Percentiles rank a stretch among this genome's conserved stretches.
Evolutionary conservation across 2,113 vertebrate genomes (phyloP).

Genomic region (Nannobrachium achirus): DNA sequence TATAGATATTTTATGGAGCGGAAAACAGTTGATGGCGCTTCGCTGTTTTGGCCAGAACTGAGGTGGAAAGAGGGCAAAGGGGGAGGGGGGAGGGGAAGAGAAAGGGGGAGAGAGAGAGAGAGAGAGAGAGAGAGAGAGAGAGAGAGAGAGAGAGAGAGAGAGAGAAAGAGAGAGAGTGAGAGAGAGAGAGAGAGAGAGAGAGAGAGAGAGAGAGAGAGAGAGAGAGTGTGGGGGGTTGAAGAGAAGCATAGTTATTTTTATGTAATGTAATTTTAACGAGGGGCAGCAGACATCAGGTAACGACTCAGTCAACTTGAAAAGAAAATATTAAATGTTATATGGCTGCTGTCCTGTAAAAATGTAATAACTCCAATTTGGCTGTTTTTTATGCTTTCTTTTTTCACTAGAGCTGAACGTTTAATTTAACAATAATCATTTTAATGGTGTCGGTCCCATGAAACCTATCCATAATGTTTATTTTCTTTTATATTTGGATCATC

Average conservation of each 20-base stretch:
- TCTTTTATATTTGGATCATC: too few species aligned
- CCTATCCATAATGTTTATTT: too few species aligned
- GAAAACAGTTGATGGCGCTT: constrained; percentile 50
- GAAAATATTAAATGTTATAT: constrained; percentile 9
- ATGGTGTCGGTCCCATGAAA: too few species aligned
- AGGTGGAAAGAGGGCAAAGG: constrained; percentile 10
- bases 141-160: neutral
- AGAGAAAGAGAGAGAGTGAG: too few species aligned
- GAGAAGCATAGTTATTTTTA: constrained; percentile 42
- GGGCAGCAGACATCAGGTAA: constrained; percentile 22
- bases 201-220: neutral
- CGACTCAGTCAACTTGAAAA: constrained; percentile 28
- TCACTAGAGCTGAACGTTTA: too few species aligned
- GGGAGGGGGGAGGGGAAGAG: too few species aligned
- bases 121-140: neutral
- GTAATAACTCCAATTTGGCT: neutral
- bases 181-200: neutral
- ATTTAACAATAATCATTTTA: too few species aligned
- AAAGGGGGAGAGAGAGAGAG: neutral
- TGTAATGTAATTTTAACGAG: constrained; percentile 46
- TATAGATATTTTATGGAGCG: constrained; percentile 63
- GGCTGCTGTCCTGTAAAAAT: neutral
- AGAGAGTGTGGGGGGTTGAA: neutral
- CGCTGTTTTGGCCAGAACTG: constrained; percentile 37
- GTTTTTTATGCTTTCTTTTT: too few species aligned